Conservation (phyloP, 2,797 vertebrate species). For the Merluccius polli region DNA sequence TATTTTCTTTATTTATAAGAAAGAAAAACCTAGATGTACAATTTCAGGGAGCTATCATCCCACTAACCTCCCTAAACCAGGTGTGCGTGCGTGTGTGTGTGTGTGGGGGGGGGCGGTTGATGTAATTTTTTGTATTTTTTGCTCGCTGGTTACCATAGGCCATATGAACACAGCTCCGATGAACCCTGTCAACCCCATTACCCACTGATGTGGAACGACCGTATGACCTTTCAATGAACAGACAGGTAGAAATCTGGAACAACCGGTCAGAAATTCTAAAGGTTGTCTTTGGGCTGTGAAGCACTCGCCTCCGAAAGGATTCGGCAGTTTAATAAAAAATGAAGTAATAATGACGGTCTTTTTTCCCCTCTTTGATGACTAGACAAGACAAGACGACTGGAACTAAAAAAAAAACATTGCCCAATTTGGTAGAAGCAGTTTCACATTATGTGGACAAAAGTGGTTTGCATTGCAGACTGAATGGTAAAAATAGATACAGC, state of each 20-base stretch:
- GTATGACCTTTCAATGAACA: constrained; percentile 68
- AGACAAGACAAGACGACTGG: not conserved
- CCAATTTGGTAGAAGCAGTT: not conserved
- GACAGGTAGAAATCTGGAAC: constrained; percentile 49
- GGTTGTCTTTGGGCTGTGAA: constrained; percentile 28
- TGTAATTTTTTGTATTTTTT: constrained; percentile 36
- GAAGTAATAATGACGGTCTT: not conserved
- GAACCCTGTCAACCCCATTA: constrained; percentile 73
- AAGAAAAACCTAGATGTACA: too few species aligned
- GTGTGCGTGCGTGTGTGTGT: too few species aligned
- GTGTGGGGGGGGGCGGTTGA: too few species aligned
- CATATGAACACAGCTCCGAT: constrained; percentile 57
- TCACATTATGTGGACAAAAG: not conserved
- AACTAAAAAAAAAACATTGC: not conserved
- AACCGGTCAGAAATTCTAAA: constrained; percentile 44
- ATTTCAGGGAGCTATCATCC: too few species aligned
- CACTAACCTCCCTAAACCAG: too few species aligned
- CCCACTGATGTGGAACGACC: constrained; percentile 63
- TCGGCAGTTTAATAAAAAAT: not conserved
- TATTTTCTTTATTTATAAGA: constrained; percentile 9
- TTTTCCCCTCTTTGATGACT: not conserved
- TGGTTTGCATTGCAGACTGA: not conserved
- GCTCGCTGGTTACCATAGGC: constrained; percentile 51
- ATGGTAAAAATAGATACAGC: not conserved
- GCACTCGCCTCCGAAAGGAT: constrained; percentile 8